A percentile compares a stretch with the other conserved stretches of the same genome.
These are phyloP conservation scores for Drosophila trichaetosa DNA, from an alignment of 2,888 invertebrate species.

Conservation along the genomic window DNA sequence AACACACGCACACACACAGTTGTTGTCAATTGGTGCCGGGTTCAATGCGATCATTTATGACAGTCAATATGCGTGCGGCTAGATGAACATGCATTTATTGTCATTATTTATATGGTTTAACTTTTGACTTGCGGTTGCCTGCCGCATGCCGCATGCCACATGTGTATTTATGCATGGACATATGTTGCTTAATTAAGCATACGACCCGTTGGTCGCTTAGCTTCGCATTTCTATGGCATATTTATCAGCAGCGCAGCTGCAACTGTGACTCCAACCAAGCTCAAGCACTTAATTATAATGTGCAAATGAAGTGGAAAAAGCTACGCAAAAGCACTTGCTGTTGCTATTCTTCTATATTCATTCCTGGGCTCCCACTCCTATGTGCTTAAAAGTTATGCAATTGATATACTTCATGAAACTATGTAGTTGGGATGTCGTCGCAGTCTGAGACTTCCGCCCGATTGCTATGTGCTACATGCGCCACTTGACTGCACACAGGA, in stretches of 20 bases:
- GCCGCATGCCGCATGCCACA: neutral
- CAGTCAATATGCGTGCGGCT: conserved; percentile 58
- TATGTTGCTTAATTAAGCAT: conserved; percentile 60
- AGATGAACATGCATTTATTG: conserved; percentile 57
- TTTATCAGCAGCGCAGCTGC: conserved; percentile 28
- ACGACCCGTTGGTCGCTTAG: conserved; percentile 29
- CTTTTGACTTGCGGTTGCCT: conserved; percentile 26
- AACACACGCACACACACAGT: neutral
- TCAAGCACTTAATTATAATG: conserved; percentile 65
- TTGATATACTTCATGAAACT: conserved; percentile 60
- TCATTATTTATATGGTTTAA: conserved; percentile 43
- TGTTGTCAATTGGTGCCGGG: conserved; percentile 10
- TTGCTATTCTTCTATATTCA: conserved; percentile 4
- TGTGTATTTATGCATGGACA: conserved; percentile 23
- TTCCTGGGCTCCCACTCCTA: neutral
- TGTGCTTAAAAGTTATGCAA: conserved; percentile 64
- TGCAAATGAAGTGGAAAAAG: conserved; percentile 80
- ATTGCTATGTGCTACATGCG: conserved; percentile 36
- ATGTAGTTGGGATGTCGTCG: conserved; percentile 18
- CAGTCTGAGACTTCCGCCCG: conserved; percentile 31
- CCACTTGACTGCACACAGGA: conserved; percentile 56
- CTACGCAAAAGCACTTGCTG: conserved; percentile 33
- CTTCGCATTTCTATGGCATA: conserved; percentile 30
- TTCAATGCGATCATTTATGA: conserved; percentile 54
- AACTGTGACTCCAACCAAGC: conserved; percentile 3